Conservation (phyloP, 2,113 vertebrate genomes). For the Jacana jacana region DNA sequence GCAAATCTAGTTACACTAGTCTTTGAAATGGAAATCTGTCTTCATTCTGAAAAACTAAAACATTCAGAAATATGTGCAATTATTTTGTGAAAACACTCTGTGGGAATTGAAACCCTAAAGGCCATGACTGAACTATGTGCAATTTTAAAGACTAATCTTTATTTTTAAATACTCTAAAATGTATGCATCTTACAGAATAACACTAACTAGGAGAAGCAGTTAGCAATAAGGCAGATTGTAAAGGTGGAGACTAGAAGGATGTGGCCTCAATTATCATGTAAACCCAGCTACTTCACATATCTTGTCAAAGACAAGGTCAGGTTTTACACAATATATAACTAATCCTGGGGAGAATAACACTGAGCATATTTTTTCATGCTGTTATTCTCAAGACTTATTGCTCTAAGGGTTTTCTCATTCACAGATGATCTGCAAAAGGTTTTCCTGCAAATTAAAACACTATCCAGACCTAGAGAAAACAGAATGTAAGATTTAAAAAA, state of each 20-base stretch:
- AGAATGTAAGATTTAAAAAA: background rate
- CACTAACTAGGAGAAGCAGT: background rate
- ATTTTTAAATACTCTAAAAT: background rate
- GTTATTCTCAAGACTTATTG: background rate
- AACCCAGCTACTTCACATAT: background rate
- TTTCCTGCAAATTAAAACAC: background rate
- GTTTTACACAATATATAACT: background rate
- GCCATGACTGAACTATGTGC: background rate
- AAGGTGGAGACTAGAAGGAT: background rate
- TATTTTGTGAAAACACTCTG: background rate
- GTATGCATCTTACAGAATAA: background rate
- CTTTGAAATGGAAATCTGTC: background rate
- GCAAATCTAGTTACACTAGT: background rate
- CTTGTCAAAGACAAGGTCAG: background rate
- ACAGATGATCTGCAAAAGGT: background rate
- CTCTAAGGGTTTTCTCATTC: background rate
- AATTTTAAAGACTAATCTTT: background rate
- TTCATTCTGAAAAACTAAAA: background rate
- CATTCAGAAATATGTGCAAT: background rate
- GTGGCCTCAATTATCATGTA: background rate
- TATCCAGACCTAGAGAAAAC: background rate
- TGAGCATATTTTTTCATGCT: background rate
- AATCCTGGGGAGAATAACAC: background rate
- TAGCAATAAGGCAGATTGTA: background rate
- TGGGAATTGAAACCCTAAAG: background rate